These are phyloP conservation scores for Diorhabda carinulata DNA, from an alignment of 1,140 invertebrate genomes.

Conservation along the genomic window DNA sequence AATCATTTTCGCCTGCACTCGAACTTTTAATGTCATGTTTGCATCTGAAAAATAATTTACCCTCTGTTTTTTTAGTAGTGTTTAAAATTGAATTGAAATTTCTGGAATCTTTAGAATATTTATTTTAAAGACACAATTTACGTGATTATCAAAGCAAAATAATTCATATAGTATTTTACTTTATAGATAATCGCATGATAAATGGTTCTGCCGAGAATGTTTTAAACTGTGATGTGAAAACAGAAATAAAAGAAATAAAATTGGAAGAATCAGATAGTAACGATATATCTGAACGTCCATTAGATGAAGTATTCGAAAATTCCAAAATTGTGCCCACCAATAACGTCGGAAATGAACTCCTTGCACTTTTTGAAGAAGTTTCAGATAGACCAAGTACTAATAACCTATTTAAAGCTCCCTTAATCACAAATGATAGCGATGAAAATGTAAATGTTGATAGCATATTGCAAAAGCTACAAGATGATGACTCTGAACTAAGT, in stretches of 20 bases:
- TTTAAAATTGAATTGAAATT: not conserved
- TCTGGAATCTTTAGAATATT: not conserved
- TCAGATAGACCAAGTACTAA: not conserved
- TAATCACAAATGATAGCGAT: not conserved
- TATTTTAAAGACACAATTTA: not conserved
- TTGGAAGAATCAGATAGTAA: not conserved
- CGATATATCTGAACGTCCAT: not conserved
- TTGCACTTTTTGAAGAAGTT: slow-evolving; percentile 4
- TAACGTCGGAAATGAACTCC: slow-evolving; percentile 10
- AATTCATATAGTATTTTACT: not conserved
- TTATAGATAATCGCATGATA: not conserved
- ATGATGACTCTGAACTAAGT: not conserved
- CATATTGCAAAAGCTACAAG: not conserved
- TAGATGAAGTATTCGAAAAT: no score
- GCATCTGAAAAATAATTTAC: not conserved
- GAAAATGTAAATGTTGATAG: not conserved
- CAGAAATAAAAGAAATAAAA: not conserved
- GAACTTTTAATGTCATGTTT: not conserved
- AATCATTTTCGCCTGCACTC: not conserved
- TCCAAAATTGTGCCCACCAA: no score
- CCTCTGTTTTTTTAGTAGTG: not conserved
- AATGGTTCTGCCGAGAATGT: not conserved
- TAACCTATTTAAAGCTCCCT: not conserved
- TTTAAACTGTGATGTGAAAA: not conserved
- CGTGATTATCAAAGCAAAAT: not conserved